Evolutionary conservation across 2,888 invertebrate species (phyloP).

Genomic region (Pherbina coryleti): DNA sequence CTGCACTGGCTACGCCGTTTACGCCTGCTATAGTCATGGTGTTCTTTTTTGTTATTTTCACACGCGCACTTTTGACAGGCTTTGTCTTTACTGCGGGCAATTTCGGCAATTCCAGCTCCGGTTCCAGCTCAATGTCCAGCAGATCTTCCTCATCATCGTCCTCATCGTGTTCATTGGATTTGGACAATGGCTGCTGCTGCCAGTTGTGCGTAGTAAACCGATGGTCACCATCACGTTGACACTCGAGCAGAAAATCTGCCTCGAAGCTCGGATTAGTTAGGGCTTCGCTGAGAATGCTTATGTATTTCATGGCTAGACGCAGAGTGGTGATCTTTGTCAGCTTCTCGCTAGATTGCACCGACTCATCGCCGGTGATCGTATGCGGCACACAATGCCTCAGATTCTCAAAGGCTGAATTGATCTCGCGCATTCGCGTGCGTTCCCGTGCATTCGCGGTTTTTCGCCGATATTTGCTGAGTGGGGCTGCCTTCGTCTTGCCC

Average conservation of each 20-base stretch:
- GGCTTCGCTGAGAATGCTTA: conserved; percentile 79
- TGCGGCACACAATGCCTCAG: conserved; percentile 82
- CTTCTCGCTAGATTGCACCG: conserved; percentile 78
- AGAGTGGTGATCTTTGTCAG: conserved; percentile 91
- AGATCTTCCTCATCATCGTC: conserved; percentile 41
- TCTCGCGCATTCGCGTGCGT: conserved; percentile 88
- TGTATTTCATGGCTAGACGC: conserved; percentile 89
- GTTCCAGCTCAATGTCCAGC: conserved; percentile 29
- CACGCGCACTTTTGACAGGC: not conserved
- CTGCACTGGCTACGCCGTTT: conserved; percentile 8
- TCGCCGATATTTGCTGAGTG: conserved; percentile 88
- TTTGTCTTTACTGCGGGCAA: not conserved
- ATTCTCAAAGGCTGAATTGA: conserved; percentile 89
- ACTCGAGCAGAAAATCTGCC: conserved; percentile 60
- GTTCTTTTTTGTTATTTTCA: not conserved
- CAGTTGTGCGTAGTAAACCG: conserved; percentile 49
- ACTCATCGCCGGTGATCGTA: conserved; percentile 59
- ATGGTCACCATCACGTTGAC: conserved; percentile 54
- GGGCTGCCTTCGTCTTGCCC: conserved; percentile 74
- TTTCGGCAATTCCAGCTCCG: conserved; percentile 6
- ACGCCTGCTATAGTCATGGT: not conserved
- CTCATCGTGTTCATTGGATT: conserved; percentile 47
- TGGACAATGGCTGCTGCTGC: conserved; percentile 34
- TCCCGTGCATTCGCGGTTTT: conserved; percentile 93
- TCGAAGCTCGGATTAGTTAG: conserved; percentile 70